Evolutionary conservation across 1,140 invertebrate species (phyloP).

Genomic region (Chrysomallon squamiferum): DNA sequence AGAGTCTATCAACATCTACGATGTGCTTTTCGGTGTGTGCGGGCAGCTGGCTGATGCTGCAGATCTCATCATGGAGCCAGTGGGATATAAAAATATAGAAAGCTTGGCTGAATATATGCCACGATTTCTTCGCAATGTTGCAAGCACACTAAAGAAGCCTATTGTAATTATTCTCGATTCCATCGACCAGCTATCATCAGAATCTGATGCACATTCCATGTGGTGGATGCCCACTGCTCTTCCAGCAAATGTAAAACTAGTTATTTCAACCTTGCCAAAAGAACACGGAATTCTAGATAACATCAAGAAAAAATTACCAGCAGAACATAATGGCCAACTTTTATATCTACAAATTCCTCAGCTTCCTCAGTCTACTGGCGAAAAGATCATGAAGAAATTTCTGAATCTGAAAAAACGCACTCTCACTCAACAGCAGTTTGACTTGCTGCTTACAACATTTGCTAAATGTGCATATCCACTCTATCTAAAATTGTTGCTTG

Average conservation of each 20-base stretch:
- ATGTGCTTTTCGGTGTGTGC: constrained; percentile 36
- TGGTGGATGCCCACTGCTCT: constrained; percentile 54
- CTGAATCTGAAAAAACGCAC: constrained; percentile 32
- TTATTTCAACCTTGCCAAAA: constrained; percentile 69
- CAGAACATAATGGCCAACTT: not conserved
- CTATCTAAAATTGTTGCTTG: constrained; percentile 50
- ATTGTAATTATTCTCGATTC: constrained; percentile 60
- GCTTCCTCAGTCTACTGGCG: constrained; percentile 35
- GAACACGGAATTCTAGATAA: constrained; percentile 51
- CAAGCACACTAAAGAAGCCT: constrained; percentile 34
- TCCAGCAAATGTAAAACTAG: constrained; percentile 68
- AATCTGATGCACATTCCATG: constrained; percentile 45
- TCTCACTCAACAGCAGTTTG: constrained; percentile 37
- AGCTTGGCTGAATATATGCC: constrained; percentile 38
- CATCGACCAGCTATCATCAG: constrained; percentile 53
- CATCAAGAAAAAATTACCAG: constrained; percentile 35
- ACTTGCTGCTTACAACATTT: constrained; percentile 35
- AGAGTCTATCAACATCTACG: constrained; percentile 30
- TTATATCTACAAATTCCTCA: constrained; percentile 41
- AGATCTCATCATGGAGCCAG: constrained; percentile 35
- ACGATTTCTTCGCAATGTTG: constrained; percentile 35
- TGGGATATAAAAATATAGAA: constrained; percentile 37
- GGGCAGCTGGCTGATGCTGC: constrained; percentile 39
- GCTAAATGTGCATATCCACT: constrained; percentile 38
- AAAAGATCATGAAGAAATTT: constrained; percentile 44